A percentile compares a stretch with the other conserved stretches of the same genome.
Conservation (phyloP, 1,140 invertebrate species). For the Epicauta chinensis region DNA sequence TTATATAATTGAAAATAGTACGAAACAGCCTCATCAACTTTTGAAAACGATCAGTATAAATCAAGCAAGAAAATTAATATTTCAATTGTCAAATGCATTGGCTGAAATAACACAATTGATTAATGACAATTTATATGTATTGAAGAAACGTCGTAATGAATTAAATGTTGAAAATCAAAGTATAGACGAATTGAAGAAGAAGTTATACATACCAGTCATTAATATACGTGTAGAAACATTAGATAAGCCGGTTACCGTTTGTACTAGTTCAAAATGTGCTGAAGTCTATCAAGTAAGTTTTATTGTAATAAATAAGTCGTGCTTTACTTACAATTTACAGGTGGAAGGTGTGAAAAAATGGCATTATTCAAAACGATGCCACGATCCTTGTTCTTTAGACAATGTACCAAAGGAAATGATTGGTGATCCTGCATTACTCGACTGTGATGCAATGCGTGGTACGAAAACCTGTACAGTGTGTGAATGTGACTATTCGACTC, state of each 20-base stretch:
- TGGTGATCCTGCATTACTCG: constrained; percentile 19
- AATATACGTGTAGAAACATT: constrained; percentile 29
- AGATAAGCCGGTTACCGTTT: constrained; percentile 35
- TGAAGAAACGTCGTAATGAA: constrained; percentile 24
- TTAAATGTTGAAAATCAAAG: constrained; percentile 22
- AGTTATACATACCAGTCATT: constrained; percentile 35
- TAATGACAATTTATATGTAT: constrained; percentile 29
- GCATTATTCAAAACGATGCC: constrained; percentile 36
- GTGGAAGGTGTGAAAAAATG: constrained; percentile 28
- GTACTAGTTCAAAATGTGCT: constrained; percentile 28
- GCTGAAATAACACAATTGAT: constrained; percentile 37
- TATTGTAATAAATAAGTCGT: too few species aligned
- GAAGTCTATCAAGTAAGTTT: constrained; percentile 27
- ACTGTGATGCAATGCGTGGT: constrained; percentile 26
- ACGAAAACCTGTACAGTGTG: constrained; percentile 20
- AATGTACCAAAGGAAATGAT: constrained; percentile 26
- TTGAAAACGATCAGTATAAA: constrained; percentile 34
- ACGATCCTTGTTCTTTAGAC: constrained; percentile 26
- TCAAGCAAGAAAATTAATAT: constrained; percentile 33
- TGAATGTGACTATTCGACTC: constrained; percentile 21
- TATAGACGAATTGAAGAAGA: constrained; percentile 27
- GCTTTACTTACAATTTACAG: too few species aligned
- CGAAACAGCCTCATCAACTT: constrained; percentile 18
- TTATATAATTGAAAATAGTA: constrained; percentile 27
- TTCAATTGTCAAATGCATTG: constrained; percentile 34